Base-by-base conservation (phyloP, 2,113 vertebrate species). In the Alectura lathami region DNA sequence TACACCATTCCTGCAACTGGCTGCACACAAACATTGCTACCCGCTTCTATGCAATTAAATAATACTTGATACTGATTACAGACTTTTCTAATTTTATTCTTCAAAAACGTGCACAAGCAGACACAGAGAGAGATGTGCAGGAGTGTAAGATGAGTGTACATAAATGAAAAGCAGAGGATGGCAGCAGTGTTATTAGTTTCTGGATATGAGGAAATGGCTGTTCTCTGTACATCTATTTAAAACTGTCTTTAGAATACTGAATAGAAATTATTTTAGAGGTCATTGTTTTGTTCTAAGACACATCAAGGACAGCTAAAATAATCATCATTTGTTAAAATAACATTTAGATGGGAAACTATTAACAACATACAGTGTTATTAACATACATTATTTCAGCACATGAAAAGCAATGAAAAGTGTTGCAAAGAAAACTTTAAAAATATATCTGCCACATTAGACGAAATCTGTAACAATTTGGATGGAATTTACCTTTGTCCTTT, bases 101-200 rank as follows among this genome's bases (percentile, higher is more conserved):
- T 78, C n/a, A 36, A 54, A 78, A 68, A 3, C 30, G 14, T 13
- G 11, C 38, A 10, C 29, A 56, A 63, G 43, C 76, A 83, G 85
- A 86, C 0, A 1, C 66, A 70, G 66, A 45, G 60, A 69, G 81
- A 87, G 47, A 76, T n/a, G 62, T 84, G 76, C 45, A 79, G 54
- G 75, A 77, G 32, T 48, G 32, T 76, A 64, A 86, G 47, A 75
- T 48, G 77, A 79, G 26, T 45, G 69, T 81, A 82, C 94, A 26
- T 92, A 76, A 89, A 86, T 91, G 93, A 95, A 84, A 89, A 95
- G 96, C 97, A 95, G 96, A 97, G 93, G 95, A 96, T 97, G 96
- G 96, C 95, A 96, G 96, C 94, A 96, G 84, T 67, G 91, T 74
- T 96, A 89, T 75, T 97, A 56, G 73, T 93, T 96, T 95, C 80